Evolutionary conservation across 2,888 invertebrate genomes (phyloP).

Genomic region (Lissocephala sabroskyi): DNA sequence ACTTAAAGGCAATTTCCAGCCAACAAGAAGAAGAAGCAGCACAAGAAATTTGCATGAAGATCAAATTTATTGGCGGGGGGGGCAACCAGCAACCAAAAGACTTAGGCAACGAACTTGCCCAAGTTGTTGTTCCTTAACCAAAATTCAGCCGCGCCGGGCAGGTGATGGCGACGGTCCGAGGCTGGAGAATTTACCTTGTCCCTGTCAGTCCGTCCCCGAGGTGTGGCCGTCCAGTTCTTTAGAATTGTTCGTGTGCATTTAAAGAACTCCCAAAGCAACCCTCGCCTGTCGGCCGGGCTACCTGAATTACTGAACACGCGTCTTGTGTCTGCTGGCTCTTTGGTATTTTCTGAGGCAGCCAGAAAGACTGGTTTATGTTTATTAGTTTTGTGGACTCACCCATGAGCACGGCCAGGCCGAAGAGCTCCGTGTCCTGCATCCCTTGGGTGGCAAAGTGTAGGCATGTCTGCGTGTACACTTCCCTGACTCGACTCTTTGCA

Average conservation of each 20-base stretch:
- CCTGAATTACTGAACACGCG: constrained; percentile 72
- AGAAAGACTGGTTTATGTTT: constrained; percentile 63
- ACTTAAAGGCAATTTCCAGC: constrained; percentile 21
- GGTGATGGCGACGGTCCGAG: too few relatives aligned
- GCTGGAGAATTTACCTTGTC: constrained; percentile 64
- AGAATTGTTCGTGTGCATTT: constrained; percentile 21
- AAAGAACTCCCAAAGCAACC: neutral
- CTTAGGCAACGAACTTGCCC: constrained; percentile 47
- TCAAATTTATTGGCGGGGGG: constrained; percentile 56
- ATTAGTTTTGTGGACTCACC: constrained; percentile 76
- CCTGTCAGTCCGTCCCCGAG: neutral
- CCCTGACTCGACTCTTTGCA: constrained; percentile 86
- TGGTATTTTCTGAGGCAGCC: constrained; percentile 58
- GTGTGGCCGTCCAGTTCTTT: too few relatives aligned
- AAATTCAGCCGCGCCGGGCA: too few relatives aligned
- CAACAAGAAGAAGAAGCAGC: too few relatives aligned
- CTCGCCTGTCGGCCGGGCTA: constrained; percentile 62
- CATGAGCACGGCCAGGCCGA: constrained; percentile 85
- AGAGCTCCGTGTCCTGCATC: constrained; percentile 86
- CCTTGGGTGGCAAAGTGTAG: constrained; percentile 84
- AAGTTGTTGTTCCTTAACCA: too few relatives aligned
- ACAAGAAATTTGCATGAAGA: constrained; percentile 55
- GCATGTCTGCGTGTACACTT: constrained; percentile 87
- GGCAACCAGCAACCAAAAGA: constrained; percentile 42
- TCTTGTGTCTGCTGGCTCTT: constrained; percentile 62